Percentiles rank a stretch among this genome's conserved stretches.
Conservation (phyloP, 2,797 vertebrate species). For the Melanotaenia boesemani region DNA sequence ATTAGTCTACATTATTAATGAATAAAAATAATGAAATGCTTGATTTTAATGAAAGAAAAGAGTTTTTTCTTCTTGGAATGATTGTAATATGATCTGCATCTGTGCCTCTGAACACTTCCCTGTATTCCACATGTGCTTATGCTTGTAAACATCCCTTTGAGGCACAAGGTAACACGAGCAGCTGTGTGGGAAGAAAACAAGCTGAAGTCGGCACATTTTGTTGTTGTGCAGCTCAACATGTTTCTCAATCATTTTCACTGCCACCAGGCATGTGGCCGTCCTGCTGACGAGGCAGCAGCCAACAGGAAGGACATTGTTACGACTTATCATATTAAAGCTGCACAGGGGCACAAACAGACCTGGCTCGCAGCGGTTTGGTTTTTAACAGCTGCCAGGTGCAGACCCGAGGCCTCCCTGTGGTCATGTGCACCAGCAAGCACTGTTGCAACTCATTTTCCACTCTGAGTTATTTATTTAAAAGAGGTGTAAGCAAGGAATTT, state of each 20-base stretch:
- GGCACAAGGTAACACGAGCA: constrained; percentile 21
- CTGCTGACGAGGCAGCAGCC: constrained; percentile 71
- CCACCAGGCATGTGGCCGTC: constrained; percentile 59
- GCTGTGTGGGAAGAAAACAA: constrained; percentile 24
- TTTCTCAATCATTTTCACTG: constrained; percentile 54
- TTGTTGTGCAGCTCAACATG: constrained; percentile 38
- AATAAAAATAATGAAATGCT: neutral
- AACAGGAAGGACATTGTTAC: constrained; percentile 66
- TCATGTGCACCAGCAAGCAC: neutral
- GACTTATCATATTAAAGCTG: constrained; percentile 65
- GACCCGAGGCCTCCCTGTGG: constrained; percentile 30
- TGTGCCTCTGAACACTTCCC: neutral
- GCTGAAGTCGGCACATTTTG: constrained; percentile 58
- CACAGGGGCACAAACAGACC: constrained; percentile 44
- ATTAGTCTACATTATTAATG: neutral
- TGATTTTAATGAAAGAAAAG: neutral
- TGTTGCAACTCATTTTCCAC: constrained; percentile 5
- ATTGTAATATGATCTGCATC: neutral
- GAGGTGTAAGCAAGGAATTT: constrained; percentile 25
- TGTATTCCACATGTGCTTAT: constrained; percentile 36
- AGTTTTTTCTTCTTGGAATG: no score
- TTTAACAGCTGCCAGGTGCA: constrained; percentile 74
- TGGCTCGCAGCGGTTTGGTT: constrained; percentile 33
- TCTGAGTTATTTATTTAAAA: constrained; percentile 32
- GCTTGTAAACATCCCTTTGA: constrained; percentile 33